phyloP scores from a whole-genome alignment of 2,888 invertebrate species.

The Helicoverpa assulta region DNA sequence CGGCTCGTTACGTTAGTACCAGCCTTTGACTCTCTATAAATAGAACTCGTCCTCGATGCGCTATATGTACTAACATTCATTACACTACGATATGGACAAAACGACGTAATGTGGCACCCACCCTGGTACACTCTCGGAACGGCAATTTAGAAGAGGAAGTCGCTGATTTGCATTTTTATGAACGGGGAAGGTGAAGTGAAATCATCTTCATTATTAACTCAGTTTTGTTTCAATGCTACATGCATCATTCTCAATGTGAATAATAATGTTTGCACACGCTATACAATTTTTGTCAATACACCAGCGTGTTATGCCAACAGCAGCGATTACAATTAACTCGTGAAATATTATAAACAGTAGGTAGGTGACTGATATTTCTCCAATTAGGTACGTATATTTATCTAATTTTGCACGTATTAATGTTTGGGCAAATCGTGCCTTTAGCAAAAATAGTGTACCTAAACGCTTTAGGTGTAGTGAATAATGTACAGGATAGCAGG shows the following conservation, averaged over 20 bases:
- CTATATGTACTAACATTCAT: constrained; percentile 66
- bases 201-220: constrained; percentile 69
- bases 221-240: constrained; percentile 52
- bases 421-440: neutral
- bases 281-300: neutral
- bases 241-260: constrained; percentile 27
- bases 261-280: constrained; percentile 15
- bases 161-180: constrained; percentile 88
- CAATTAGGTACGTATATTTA: too few species aligned
- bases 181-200: constrained; percentile 84
- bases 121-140: constrained; percentile 82
- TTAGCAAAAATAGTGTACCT: neutral
- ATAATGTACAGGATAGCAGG: neutral
- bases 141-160: constrained; percentile 86
- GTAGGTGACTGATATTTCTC: neutral
- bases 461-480: neutral
- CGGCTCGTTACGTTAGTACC: constrained; percentile 39
- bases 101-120: constrained; percentile 78
- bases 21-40: constrained; percentile 66
- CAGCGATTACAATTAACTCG: neutral
- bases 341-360: neutral
- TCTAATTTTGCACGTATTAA: too few species aligned
- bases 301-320: constrained; percentile 1
- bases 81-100: constrained; percentile 70
- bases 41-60: constrained; percentile 69